Conservation (phyloP, 2,113 vertebrate genomes). For the Verasper variegatus region DNA sequence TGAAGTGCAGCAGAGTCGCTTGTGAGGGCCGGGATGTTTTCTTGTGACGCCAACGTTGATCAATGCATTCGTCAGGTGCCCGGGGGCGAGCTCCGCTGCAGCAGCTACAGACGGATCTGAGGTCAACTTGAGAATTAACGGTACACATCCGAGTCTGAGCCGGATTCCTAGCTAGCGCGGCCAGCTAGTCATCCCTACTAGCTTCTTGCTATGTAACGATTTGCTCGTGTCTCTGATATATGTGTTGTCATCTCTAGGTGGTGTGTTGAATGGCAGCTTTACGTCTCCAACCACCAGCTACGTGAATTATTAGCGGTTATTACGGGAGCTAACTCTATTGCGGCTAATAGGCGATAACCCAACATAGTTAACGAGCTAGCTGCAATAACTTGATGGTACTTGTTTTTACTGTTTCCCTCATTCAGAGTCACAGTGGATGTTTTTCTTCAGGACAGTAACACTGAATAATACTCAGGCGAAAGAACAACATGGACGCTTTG, state of each 20-base stretch:
- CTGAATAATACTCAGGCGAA: neutral
- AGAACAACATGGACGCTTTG: too few species aligned
- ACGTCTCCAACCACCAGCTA: too few species aligned
- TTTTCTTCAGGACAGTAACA: too few species aligned
- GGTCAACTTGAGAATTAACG: constrained; percentile 26
- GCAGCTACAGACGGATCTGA: constrained; percentile 5
- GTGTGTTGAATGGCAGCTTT: neutral
- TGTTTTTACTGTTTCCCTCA: neutral
- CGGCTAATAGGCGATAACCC: constrained; percentile 2
- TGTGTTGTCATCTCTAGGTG: neutral
- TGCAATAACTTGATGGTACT: neutral
- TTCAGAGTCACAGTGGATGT: too few species aligned
- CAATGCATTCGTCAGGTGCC: neutral
- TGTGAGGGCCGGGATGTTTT: neutral
- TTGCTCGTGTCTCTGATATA: neutral
- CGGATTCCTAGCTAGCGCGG: neutral
- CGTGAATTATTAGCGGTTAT: too few species aligned
- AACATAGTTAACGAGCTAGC: constrained; percentile 2
- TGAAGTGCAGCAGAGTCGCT: neutral
- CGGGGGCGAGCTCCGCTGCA: neutral
- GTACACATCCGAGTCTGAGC: neutral
- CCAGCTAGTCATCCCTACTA: neutral
- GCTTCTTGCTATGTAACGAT: too few species aligned
- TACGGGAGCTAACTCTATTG: neutral
- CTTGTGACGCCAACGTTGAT: neutral